Percentiles rank a stretch among this genome's conserved stretches.
These are phyloP conservation scores for Neoitamus cyanurus DNA, from an alignment of 2,888 invertebrate species.

Conservation along the genomic window DNA sequence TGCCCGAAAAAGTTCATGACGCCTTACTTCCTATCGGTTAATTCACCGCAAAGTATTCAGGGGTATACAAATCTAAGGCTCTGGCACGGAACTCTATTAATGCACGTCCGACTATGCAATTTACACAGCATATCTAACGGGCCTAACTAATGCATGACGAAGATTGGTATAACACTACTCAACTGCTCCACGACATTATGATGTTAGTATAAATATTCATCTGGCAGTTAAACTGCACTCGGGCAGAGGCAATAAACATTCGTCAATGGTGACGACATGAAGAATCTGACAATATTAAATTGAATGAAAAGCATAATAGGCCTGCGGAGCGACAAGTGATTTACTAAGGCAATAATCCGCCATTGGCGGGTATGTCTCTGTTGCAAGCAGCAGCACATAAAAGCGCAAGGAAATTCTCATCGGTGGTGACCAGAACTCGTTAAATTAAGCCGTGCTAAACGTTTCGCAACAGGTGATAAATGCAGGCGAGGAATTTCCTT, in stretches of 20 bases:
- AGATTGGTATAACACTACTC: not conserved
- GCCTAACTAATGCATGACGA: not conserved
- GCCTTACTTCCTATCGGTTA: too few species aligned
- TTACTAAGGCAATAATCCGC: not conserved
- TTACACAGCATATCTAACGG: not conserved
- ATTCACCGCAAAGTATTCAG: too few species aligned
- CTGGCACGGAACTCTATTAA: too few species aligned
- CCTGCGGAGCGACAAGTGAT: not conserved
- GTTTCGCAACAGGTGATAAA: constrained; percentile 1
- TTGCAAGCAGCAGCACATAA: not conserved
- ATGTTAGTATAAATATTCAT: not conserved
- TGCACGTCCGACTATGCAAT: not conserved
- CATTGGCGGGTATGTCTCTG: not conserved
- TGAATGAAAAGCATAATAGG: not conserved
- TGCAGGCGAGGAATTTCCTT: not conserved
- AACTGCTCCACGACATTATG: not conserved
- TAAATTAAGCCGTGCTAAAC: not conserved
- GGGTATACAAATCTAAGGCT: too few species aligned
- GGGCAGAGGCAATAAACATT: not conserved
- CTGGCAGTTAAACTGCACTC: not conserved
- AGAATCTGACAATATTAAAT: not conserved
- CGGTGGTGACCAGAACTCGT: not conserved
- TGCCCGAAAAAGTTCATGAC: too few species aligned
- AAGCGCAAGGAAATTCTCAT: not conserved
- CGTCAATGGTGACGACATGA: not conserved